phyloP scores from a whole-genome alignment of 2,888 invertebrate genomes.

The Mimachlamys varia region DNA sequence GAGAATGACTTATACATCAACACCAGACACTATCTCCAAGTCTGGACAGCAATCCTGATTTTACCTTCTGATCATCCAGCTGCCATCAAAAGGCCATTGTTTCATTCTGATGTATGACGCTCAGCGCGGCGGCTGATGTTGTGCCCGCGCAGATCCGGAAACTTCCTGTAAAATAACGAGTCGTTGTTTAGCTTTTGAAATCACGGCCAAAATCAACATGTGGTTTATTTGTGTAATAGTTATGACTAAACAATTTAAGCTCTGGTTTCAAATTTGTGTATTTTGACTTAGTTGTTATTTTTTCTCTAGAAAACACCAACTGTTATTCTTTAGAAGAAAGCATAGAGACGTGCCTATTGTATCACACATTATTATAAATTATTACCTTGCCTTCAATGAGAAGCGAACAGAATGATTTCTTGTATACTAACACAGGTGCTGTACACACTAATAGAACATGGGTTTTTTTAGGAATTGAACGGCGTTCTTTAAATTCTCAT shows the following conservation, averaged over 20 bases:
- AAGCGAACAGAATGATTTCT: too few species aligned
- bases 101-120: neutral
- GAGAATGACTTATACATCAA: neutral
- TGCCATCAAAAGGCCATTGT: neutral
- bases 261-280: neutral
- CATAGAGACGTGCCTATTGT: neutral
- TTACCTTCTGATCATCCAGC: neutral
- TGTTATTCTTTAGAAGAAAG: neutral
- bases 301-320: neutral
- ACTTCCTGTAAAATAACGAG: neutral
- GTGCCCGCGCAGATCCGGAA: neutral
- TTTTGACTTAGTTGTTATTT: neutral
- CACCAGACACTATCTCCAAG: neutral
- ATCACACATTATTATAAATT: too few species aligned
- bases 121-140: neutral
- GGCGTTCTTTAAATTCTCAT: too few species aligned
- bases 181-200: neutral
- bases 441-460: too few species aligned
- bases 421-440: too few species aligned
- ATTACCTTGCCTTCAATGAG: too few species aligned
- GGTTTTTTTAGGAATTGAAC: too few species aligned
- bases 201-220: slow-evolving; percentile 1
- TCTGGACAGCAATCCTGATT: neutral
- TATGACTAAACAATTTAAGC: neutral
- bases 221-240: neutral